Evolutionary conservation across 2,888 invertebrate genomes (phyloP).

Genomic region (Athetis lepigone): DNA sequence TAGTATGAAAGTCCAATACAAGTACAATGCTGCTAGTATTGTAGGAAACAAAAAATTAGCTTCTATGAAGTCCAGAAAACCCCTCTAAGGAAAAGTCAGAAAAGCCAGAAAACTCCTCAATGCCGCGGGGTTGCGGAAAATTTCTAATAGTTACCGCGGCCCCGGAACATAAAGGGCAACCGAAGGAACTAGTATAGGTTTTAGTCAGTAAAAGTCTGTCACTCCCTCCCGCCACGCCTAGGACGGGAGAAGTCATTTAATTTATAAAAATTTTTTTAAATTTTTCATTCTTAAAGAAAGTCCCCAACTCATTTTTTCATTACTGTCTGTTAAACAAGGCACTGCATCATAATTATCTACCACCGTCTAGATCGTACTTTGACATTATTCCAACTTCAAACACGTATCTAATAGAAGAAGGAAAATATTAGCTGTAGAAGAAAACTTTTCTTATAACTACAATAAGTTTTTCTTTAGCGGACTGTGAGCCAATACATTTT

Average conservation of each 20-base stretch:
- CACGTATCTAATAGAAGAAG: conserved; percentile 23
- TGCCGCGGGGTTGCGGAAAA: too few species aligned
- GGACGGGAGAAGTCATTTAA: too few species aligned
- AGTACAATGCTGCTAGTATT: background rate
- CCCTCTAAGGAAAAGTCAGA: too few species aligned
- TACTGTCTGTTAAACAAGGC: conserved; percentile 32
- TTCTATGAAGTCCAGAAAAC: conserved; percentile 13
- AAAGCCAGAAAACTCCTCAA: too few species aligned
- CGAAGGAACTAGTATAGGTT: too few species aligned
- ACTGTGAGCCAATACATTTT: background rate
- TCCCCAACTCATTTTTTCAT: conserved; percentile 25
- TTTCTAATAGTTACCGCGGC: too few species aligned
- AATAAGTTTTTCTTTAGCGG: background rate
- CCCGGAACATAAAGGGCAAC: too few species aligned
- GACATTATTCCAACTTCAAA: conserved; percentile 28
- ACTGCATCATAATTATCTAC: conserved; percentile 34
- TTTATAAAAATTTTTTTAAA: too few species aligned
- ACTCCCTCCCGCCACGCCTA: too few species aligned
- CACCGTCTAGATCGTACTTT: conserved; percentile 12
- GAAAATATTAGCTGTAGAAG: background rate
- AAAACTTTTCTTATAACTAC: background rate
- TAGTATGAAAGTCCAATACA: too few species aligned
- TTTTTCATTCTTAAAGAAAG: too few species aligned
- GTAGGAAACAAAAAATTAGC: conserved; percentile 18
- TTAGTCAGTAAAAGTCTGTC: too few species aligned